A percentile compares a stretch with the other conserved stretches of the same genome.
These are phyloP conservation scores for Oxycera nigricornis DNA, from an alignment of 2,888 invertebrate genomes.

Conservation along the genomic window DNA sequence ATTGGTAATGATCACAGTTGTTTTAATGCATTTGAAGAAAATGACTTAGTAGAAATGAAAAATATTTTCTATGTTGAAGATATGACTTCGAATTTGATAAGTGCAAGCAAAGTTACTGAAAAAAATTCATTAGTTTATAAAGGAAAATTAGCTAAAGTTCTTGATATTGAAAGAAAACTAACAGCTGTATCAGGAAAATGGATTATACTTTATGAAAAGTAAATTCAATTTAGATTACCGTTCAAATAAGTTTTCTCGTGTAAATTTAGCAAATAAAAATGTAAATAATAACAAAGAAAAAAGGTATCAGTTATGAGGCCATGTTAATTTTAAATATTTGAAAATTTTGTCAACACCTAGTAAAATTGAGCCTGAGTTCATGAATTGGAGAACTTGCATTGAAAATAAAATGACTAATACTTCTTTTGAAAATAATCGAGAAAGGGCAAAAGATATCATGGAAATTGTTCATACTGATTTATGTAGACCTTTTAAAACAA, in stretches of 20 bases:
- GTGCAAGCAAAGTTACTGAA: slow-evolving; percentile 36
- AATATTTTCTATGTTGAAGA: slow-evolving; percentile 40
- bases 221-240: background rate
- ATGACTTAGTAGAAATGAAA: slow-evolving; percentile 18
- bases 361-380: slow-evolving; percentile 35
- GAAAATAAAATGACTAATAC: slow-evolving; percentile 46
- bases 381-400: slow-evolving; percentile 43
- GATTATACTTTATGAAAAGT: background rate
- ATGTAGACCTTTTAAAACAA: slow-evolving; percentile 41
- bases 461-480: slow-evolving; percentile 38
- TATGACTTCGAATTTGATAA: slow-evolving; percentile 40
- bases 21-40: background rate
- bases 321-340: slow-evolving; percentile 46
- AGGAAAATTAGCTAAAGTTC: slow-evolving; percentile 29
- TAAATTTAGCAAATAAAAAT: background rate
- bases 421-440: slow-evolving; percentile 45
- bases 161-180: slow-evolving; percentile 1
- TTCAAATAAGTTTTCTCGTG: background rate
- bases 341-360: slow-evolving; percentile 40
- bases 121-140: slow-evolving; percentile 30
- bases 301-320: slow-evolving; percentile 43
- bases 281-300: slow-evolving; percentile 42
- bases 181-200: slow-evolving; percentile 20
- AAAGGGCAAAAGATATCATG: slow-evolving; percentile 35
- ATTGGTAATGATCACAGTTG: slow-evolving; percentile 3